Conservation (phyloP, 2,113 vertebrate genomes). For the Apistogramma diplotaenia region DNA sequence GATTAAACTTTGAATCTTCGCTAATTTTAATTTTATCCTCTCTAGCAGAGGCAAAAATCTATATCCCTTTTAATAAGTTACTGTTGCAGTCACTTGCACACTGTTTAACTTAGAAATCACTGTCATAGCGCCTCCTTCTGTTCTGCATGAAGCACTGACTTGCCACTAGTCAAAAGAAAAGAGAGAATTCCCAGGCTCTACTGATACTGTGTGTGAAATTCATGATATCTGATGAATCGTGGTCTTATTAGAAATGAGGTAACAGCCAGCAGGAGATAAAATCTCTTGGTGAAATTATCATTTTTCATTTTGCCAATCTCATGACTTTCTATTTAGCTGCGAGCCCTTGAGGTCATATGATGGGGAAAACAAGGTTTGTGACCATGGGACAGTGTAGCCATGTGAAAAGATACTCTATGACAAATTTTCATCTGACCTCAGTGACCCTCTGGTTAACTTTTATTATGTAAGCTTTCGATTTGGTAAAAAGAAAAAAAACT, state of each 20-base stretch:
- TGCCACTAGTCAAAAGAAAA: neutral
- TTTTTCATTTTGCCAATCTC: conserved; percentile 38
- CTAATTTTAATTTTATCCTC: neutral
- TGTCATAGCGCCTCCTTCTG: neutral
- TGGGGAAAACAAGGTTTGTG: conserved; percentile 54
- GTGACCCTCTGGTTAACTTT: neutral
- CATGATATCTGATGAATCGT: neutral
- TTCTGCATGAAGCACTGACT: neutral
- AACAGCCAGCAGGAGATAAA: neutral
- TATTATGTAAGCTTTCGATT: neutral
- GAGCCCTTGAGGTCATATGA: conserved; percentile 56
- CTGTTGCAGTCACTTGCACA: neutral
- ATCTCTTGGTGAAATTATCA: conserved; percentile 18
- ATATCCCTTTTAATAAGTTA: neutral
- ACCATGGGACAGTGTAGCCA: conserved; percentile 31
- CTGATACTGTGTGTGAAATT: neutral
- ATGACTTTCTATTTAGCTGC: conserved; percentile 47
- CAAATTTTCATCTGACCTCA: conserved; percentile 19
- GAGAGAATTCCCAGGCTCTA: neutral
- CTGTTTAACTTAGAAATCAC: neutral
- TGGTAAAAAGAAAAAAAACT: neutral
- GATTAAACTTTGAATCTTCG: no score
- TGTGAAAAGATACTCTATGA: neutral
- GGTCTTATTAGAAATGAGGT: neutral
- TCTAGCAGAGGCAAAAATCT: neutral